Evolutionary conservation across 2,797 vertebrate species (phyloP).

Genomic region (Myiotriccus ornatus): DNA sequence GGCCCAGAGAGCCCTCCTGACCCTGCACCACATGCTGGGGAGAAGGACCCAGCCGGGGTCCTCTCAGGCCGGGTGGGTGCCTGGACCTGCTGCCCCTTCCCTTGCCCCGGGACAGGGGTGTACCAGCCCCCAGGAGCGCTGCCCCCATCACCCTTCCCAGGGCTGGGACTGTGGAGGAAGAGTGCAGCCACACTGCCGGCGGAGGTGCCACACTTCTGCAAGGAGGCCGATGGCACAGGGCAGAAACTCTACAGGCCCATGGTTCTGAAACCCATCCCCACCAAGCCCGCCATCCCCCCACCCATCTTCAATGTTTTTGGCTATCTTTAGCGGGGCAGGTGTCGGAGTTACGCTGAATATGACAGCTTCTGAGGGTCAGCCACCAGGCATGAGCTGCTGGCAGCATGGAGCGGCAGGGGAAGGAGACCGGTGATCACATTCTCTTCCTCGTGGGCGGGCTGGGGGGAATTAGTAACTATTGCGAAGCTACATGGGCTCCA

Average conservation of each 20-base stretch:
- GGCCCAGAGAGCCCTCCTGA: constrained; percentile 62
- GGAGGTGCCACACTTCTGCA: constrained; percentile 68
- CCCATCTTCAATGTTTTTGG: constrained; percentile 93
- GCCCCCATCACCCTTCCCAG: constrained; percentile 74
- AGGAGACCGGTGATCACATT: accelerated
- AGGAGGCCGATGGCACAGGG: constrained; percentile 71
- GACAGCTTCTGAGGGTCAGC: not conserved
- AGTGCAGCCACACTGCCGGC: constrained; percentile 25
- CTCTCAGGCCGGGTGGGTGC: constrained; percentile 73
- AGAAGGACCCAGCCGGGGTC: constrained; percentile 76
- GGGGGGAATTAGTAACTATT: not conserved
- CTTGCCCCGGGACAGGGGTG: constrained; percentile 86
- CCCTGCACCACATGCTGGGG: constrained; percentile 50
- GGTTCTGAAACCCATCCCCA: constrained; percentile 96
- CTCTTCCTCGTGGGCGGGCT: not conserved
- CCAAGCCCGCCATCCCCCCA: constrained; percentile 85
- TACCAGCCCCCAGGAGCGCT: constrained; percentile 80
- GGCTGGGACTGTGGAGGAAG: constrained; percentile 85
- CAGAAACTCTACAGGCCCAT: constrained; percentile 87
- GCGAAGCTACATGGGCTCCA: not conserved
- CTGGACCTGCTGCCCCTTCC: constrained; percentile 90
- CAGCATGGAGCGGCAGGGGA: not conserved
- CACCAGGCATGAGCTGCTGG: not conserved
- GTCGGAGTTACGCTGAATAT: not conserved
- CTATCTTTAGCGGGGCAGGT: constrained; percentile 80